phyloP scores from a whole-genome alignment of 2,797 vertebrate genomes.

The Chlorospingus semifuscus region DNA sequence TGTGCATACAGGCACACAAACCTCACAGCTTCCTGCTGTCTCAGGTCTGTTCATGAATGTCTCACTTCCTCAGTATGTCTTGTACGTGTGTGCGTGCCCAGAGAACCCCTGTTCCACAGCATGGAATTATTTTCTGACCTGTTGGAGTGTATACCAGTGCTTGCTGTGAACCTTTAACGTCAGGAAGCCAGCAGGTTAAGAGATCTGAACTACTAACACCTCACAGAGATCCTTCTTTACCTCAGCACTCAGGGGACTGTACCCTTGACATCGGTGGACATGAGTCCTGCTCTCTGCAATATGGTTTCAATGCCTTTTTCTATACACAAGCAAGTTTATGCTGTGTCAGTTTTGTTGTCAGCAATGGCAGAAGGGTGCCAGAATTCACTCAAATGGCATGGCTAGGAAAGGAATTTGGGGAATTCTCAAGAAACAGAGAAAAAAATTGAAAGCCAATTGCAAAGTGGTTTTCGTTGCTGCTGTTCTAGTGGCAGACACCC shows the following conservation, averaged over 20 bases:
- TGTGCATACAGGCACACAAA: neutral
- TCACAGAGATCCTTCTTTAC: neutral
- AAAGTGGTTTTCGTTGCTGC: neutral
- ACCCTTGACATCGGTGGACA: neutral
- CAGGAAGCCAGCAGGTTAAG: slow-evolving; percentile 17
- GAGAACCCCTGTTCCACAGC: neutral
- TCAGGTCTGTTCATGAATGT: neutral
- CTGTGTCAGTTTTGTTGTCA: slow-evolving; percentile 31
- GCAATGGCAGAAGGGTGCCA: slow-evolving; percentile 21
- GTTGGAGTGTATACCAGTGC: neutral
- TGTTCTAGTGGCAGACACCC: neutral
- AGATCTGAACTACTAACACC: neutral
- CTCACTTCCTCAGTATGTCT: neutral
- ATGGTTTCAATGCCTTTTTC: neutral
- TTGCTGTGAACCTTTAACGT: neutral
- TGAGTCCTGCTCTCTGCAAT: neutral
- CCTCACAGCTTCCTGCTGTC: slow-evolving; percentile 23
- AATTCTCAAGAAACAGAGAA: slow-evolving; percentile 7
- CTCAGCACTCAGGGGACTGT: neutral
- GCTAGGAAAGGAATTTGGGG: neutral
- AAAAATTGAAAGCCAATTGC: slow-evolving; percentile 34
- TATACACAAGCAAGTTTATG: neutral
- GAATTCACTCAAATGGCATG: slow-evolving; percentile 43
- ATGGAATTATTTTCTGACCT: neutral
- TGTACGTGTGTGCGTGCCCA: accelerated